Evolutionary conservation across 2,888 invertebrate species (phyloP).

Genomic region (Elysia crispata): DNA sequence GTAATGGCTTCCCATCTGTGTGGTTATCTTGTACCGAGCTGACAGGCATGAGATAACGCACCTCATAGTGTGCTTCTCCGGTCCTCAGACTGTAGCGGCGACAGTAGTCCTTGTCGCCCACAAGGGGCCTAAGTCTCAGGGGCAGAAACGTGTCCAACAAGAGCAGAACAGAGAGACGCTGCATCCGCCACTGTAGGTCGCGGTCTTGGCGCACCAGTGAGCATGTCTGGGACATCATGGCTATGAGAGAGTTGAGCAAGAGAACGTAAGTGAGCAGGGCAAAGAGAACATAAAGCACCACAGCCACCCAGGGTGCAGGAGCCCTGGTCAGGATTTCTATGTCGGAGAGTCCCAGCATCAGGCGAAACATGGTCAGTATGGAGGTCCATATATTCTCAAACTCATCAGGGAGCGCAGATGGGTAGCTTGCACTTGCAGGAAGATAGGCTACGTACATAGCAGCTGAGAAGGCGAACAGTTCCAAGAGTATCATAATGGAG

Average conservation of each 20-base stretch:
- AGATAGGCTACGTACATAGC: slow-evolving; percentile 63
- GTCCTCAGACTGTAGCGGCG: neutral
- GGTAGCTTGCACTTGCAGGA: slow-evolving; percentile 45
- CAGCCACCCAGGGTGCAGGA: slow-evolving; percentile 60
- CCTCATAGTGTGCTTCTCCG: neutral
- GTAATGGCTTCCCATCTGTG: slow-evolving; percentile 45
- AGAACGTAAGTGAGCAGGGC: slow-evolving; percentile 63
- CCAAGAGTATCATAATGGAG: slow-evolving; percentile 58
- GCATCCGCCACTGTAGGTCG: slow-evolving; percentile 42
- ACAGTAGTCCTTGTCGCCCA: too few species aligned
- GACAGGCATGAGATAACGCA: slow-evolving; percentile 39
- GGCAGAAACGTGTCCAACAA: slow-evolving; percentile 38
- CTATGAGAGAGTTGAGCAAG: slow-evolving; percentile 67
- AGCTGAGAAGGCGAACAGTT: slow-evolving; percentile 62
- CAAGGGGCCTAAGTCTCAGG: neutral
- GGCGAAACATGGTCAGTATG: slow-evolving; percentile 62
- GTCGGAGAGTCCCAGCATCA: slow-evolving; percentile 65
- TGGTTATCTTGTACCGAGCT: slow-evolving; percentile 58
- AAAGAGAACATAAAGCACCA: slow-evolving; percentile 60
- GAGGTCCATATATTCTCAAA: slow-evolving; percentile 57
- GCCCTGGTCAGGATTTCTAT: slow-evolving; percentile 56
- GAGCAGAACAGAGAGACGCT: slow-evolving; percentile 44
- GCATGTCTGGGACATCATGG: slow-evolving; percentile 70
- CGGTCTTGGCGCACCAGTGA: slow-evolving; percentile 59
- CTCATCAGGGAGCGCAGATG: slow-evolving; percentile 42